Percentiles rank a stretch among this genome's conserved stretches.
Conservation (phyloP, 1,140 invertebrate genomes). For the Mercenaria mercenaria region DNA sequence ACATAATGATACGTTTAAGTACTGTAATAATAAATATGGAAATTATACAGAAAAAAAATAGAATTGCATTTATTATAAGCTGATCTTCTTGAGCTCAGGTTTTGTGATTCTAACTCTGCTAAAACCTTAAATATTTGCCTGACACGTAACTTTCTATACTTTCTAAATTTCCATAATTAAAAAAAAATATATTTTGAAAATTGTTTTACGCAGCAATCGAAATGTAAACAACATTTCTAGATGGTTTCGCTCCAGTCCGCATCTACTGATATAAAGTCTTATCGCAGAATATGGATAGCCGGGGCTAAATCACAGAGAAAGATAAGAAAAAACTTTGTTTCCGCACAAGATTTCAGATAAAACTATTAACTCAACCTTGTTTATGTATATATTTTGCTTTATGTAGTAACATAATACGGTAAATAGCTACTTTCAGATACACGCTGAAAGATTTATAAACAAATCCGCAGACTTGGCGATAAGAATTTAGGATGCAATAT, state of each 20-base stretch:
- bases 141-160: too few relatives aligned
- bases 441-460: slow-evolving; percentile 50
- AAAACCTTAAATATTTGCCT: too few relatives aligned
- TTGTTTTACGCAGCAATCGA: too few relatives aligned
- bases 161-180: too few relatives aligned
- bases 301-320: slow-evolving; percentile 16
- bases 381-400: slow-evolving; percentile 49
- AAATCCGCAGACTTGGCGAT: slow-evolving; percentile 22
- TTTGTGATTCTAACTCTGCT: too few relatives aligned
- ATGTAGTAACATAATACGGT: slow-evolving; percentile 24
- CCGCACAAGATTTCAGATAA: slow-evolving; percentile 5
- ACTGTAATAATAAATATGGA: too few relatives aligned
- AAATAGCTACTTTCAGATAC: slow-evolving; percentile 40
- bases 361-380: slow-evolving; percentile 36
- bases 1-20: too few relatives aligned
- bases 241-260: neutral
- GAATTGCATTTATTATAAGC: too few relatives aligned
- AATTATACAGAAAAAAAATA: too few relatives aligned
- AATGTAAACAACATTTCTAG: neutral
- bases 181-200: too few relatives aligned
- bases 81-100: too few relatives aligned
- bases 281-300: slow-evolving; percentile 30
- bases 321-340: slow-evolving; percentile 50
- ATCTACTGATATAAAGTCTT: neutral
- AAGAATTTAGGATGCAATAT: slow-evolving; percentile 24